These are phyloP conservation scores for Leptinotarsa defecta DNA, from an alignment of 1,140 invertebrate genomes.

Conservation along the genomic window DNA sequence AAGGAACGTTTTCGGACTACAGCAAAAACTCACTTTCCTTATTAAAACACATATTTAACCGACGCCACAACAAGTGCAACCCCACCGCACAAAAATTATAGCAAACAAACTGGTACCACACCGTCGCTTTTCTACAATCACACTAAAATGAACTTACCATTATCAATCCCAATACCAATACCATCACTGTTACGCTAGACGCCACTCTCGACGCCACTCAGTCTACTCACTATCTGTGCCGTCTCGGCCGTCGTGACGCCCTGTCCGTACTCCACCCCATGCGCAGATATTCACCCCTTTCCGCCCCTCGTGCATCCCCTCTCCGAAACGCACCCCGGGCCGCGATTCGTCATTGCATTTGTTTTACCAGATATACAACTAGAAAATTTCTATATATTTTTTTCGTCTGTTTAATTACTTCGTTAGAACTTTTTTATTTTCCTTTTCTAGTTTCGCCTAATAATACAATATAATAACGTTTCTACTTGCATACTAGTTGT, in stretches of 20 bases:
- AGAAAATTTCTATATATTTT: constrained; percentile 16
- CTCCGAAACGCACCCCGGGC: constrained; percentile 42
- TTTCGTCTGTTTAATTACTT: constrained; percentile 5
- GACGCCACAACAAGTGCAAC: constrained; percentile 1
- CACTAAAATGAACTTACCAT: constrained; percentile 35
- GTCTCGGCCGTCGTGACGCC: constrained; percentile 60
- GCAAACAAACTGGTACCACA: neutral
- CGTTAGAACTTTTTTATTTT: neutral
- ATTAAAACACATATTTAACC: neutral
- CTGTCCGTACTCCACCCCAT: constrained; percentile 60
- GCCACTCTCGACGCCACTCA: constrained; percentile 57
- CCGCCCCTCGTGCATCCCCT: constrained; percentile 51
- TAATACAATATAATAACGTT: neutral
- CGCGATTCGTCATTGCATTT: constrained; percentile 47
- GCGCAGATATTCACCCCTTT: constrained; percentile 56
- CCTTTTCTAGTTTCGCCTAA: neutral
- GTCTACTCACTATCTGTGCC: constrained; percentile 58
- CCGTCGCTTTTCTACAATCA: constrained; percentile 25
- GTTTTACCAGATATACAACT: constrained; percentile 31
- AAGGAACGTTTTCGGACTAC: too few species aligned
- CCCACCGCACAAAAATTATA: neutral
- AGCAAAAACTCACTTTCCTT: constrained; percentile 1
- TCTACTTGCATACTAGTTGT: neutral
- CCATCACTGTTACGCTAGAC: constrained; percentile 49
- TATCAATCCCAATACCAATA: constrained; percentile 35